phyloP scores from a whole-genome alignment of 2,797 vertebrate genomes.

The Scolopax bukidnonensis region DNA sequence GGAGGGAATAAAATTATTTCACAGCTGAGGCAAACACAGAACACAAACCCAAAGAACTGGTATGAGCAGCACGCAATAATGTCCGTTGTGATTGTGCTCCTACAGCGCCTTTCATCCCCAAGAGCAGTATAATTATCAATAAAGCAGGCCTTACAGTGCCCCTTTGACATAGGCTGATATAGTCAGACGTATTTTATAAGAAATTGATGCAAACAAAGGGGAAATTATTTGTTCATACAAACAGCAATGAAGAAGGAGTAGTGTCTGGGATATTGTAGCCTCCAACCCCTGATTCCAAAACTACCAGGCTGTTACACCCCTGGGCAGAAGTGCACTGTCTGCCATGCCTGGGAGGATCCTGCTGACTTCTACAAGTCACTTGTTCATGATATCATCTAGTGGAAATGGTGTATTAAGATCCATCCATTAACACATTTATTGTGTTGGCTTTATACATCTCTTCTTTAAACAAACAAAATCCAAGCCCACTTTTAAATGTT shows the following conservation, averaged over 20 bases:
- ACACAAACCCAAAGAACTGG: background rate
- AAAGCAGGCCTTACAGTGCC: background rate
- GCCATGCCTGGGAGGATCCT: background rate
- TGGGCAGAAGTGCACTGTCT: background rate
- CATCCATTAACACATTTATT: background rate
- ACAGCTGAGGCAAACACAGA: background rate
- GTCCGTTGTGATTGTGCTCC: background rate
- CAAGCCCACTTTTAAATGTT: background rate
- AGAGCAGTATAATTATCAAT: background rate
- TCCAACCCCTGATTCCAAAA: background rate
- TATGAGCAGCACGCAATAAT: rapidly evolving
- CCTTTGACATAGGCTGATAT: background rate
- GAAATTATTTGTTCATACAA: background rate
- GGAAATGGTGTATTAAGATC: background rate
- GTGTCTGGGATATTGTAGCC: background rate
- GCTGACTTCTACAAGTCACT: background rate
- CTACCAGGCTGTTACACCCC: background rate
- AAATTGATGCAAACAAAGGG: background rate
- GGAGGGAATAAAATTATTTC: conserved; percentile 23
- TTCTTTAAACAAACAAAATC: background rate
- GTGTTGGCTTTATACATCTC: background rate
- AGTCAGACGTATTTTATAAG: background rate
- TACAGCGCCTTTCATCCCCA: rapidly evolving
- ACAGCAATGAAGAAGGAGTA: background rate
- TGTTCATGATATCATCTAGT: background rate